Percentiles rank a stretch among this genome's conserved stretches.
phyloP scores from a whole-genome alignment of 2,888 invertebrate genomes.

The Pseudococcus longispinus region DNA sequence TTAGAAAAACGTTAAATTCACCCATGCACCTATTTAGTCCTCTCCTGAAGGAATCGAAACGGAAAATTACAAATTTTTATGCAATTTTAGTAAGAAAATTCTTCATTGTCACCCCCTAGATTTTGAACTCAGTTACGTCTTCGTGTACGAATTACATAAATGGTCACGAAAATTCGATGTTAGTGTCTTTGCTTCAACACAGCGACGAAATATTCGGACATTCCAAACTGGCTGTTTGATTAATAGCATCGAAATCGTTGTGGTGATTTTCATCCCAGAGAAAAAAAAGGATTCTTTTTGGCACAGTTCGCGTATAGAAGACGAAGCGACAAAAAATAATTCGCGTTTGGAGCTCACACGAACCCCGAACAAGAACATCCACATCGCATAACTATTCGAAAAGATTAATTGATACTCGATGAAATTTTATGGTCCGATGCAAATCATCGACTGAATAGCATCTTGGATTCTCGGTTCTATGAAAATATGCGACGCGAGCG shows the following conservation, averaged over 20 bases:
- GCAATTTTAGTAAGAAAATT: too few species aligned
- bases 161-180: background rate
- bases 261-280: background rate
- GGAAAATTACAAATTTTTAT: too few species aligned
- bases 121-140: too few species aligned
- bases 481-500: constrained; percentile 10
- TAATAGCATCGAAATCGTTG: background rate
- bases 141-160: too few species aligned
- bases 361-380: background rate
- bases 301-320: background rate
- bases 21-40: too few species aligned
- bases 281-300: background rate
- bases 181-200: background rate
- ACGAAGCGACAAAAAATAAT: background rate
- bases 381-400: background rate
- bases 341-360: background rate
- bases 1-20: too few species aligned
- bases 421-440: constrained; percentile 30
- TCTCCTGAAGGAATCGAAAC: too few species aligned
- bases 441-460: background rate
- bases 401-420: constrained; percentile 37
- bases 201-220: background rate
- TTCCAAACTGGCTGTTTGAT: background rate
- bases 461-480: background rate
- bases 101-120: too few species aligned